A percentile compares a stretch with the other conserved stretches of the same genome.
These are phyloP conservation scores for Platynereis dumerilii DNA, from an alignment of 2,888 invertebrate genomes.

Conservation along the genomic window DNA sequence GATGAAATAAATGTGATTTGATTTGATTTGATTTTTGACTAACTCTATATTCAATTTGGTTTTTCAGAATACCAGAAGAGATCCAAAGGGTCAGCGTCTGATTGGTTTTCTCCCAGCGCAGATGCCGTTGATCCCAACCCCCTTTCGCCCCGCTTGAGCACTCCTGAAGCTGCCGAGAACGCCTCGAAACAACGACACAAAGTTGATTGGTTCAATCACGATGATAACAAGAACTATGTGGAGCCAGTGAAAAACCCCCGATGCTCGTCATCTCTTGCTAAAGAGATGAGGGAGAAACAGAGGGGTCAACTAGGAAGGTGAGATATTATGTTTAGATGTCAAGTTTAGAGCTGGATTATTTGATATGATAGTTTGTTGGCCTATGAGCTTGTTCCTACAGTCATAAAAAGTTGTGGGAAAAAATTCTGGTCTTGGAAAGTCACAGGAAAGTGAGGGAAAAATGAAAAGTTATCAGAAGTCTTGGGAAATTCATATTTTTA, in stretches of 20 bases:
- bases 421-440: no score
- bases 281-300: conserved; percentile 25
- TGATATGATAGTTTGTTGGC: not conserved
- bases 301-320: conserved; percentile 20
- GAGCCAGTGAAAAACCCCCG: conserved; percentile 9
- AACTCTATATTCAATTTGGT: no score
- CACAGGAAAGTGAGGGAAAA: no score
- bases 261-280: conserved; percentile 10
- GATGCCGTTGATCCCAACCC: not conserved
- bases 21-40: no score
- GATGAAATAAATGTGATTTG: no score
- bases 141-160: conserved; percentile 1
- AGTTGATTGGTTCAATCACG: conserved; percentile 36
- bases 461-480: no score
- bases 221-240: conserved; percentile 33
- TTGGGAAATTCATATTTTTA: no score
- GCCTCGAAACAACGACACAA: conserved; percentile 30
- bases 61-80: conserved; percentile 31
- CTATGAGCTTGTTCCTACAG: no score
- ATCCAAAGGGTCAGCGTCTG: conserved; percentile 33
- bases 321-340: no score
- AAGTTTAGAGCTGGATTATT: not conserved
- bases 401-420: no score
- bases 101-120: conserved; percentile 37
- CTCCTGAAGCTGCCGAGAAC: conserved; percentile 16